Evolutionary conservation across 2,888 invertebrate species (phyloP).

Genomic region (Antheraea assamensis): DNA sequence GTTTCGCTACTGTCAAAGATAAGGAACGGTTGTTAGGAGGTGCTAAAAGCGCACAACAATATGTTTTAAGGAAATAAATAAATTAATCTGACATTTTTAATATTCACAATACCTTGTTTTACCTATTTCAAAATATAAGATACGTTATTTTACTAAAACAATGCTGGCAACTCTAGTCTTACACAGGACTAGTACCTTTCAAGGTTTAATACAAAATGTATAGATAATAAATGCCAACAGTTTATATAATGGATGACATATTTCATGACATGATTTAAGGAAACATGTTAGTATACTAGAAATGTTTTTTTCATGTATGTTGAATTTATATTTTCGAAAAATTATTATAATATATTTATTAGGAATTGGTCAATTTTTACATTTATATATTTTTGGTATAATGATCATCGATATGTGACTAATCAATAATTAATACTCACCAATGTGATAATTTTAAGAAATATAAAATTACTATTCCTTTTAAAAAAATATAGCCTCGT

Average conservation of each 20-base stretch:
- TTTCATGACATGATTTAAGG: not conserved
- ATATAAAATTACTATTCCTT: not conserved
- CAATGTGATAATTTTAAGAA: not conserved
- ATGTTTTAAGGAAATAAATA: too few species aligned
- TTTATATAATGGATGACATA: not conserved
- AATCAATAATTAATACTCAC: conserved; percentile 10
- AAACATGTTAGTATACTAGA: not conserved
- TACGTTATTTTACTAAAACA: too few species aligned
- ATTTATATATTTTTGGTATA: not conserved
- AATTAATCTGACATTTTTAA: too few species aligned
- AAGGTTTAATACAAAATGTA: not conserved
- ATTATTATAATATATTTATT: conserved; percentile 1
- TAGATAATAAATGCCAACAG: not conserved
- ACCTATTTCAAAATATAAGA: too few species aligned
- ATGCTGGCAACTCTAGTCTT: too few species aligned
- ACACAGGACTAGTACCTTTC: too few species aligned
- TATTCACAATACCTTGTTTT: too few species aligned
- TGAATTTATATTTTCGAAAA: not conserved
- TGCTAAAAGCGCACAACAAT: too few species aligned
- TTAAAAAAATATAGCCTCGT: not conserved
- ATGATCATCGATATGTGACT: not conserved
- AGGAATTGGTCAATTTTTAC: conserved; percentile 7
- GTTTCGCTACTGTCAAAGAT: too few species aligned
- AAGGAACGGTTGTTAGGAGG: too few species aligned
- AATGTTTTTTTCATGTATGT: not conserved